phyloP scores from a whole-genome alignment of 1,140 invertebrate species.

The Hestina assimilis region DNA sequence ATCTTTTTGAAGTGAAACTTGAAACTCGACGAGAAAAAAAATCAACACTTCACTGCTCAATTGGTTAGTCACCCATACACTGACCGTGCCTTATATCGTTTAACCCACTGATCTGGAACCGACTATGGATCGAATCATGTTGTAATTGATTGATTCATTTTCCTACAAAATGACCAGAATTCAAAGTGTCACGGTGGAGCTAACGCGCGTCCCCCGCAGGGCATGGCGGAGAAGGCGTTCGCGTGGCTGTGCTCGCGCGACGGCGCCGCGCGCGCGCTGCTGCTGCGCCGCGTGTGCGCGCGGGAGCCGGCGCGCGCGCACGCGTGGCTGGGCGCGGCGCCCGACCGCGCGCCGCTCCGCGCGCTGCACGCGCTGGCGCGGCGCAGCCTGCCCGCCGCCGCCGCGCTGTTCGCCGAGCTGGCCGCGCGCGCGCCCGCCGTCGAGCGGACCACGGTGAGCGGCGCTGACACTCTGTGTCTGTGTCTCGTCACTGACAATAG shows the following conservation, averaged over 20 bases:
- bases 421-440: slow-evolving; percentile 84
- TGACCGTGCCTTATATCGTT: no score
- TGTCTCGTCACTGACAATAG: no score
- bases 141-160: no score
- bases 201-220: slow-evolving; percentile 23
- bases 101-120: no score
- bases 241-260: slow-evolving; percentile 23
- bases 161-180: no score
- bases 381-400: slow-evolving; percentile 22
- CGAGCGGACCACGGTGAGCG: slow-evolving; percentile 83
- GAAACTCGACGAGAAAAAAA: no score
- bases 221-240: slow-evolving; percentile 25
- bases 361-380: slow-evolving; percentile 28
- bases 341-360: slow-evolving; percentile 44
- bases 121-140: no score
- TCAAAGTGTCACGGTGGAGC: no score
- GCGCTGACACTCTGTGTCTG: background rate
- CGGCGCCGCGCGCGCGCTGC: slow-evolving; percentile 21
- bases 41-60: no score
- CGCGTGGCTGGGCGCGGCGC: slow-evolving; percentile 60
- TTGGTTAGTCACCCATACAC: no score
- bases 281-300: slow-evolving; percentile 28
- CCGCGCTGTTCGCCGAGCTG: slow-evolving; percentile 74
- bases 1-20: no score
- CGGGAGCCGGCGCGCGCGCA: slow-evolving; percentile 18